Percentiles rank a stretch among this genome's conserved stretches.
These are phyloP conservation scores for Drosophila rufa DNA, from an alignment of 1,140 invertebrate species.

Conservation along the genomic window DNA sequence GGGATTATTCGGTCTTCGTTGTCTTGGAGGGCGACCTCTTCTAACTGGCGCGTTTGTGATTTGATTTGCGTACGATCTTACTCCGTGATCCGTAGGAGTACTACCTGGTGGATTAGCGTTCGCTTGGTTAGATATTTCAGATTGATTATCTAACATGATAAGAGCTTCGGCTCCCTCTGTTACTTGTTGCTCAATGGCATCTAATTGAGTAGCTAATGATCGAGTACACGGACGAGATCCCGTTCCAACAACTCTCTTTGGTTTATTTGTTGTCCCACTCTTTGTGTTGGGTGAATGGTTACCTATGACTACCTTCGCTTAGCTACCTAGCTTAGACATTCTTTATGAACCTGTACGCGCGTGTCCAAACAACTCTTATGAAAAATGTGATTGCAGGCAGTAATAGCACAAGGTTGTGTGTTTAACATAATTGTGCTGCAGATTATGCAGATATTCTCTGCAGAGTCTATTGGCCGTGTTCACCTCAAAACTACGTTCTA, in stretches of 20 bases:
- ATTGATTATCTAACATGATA: no score
- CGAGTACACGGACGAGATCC: conserved; percentile 1
- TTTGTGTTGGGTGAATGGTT: not conserved
- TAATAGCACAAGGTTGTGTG: no score
- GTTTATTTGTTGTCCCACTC: not conserved
- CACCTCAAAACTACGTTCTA: no score
- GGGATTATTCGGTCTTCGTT: no score
- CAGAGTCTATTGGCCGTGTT: no score
- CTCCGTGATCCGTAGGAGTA: no score
- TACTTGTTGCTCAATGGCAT: no score
- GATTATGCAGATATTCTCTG: not conserved
- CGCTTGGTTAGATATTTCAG: no score
- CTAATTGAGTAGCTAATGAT: not conserved
- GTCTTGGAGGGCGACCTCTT: not conserved
- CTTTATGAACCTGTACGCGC: no score
- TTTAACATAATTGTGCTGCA: not conserved
- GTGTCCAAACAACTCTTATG: not conserved
- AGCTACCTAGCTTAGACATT: not conserved
- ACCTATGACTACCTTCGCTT: not conserved
- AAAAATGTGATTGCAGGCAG: not conserved
- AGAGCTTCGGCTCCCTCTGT: no score
- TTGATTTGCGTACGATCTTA: no score
- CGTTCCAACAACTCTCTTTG: not conserved
- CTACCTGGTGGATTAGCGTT: no score
- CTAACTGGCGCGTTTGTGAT: not conserved